These are phyloP conservation scores for Cryptosula pallasiana DNA, from an alignment of 2,888 invertebrate species.

Conservation along the genomic window DNA sequence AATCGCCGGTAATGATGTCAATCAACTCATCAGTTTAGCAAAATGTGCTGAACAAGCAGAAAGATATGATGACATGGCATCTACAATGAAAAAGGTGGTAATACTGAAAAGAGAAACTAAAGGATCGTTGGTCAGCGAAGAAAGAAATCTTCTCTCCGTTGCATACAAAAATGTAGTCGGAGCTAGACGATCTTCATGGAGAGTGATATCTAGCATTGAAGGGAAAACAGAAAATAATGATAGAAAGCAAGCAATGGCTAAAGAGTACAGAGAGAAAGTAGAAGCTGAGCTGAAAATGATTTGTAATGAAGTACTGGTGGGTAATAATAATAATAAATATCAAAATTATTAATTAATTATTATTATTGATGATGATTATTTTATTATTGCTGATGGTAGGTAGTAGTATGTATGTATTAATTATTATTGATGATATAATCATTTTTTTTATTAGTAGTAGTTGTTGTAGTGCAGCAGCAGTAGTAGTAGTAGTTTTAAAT, in stretches of 20 bases:
- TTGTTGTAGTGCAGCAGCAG: no score
- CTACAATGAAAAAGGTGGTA: constrained; percentile 90
- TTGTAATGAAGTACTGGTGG: constrained; percentile 97
- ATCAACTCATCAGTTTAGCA: constrained; percentile 96
- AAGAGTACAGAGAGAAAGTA: constrained; percentile 98
- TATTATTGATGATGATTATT: no score
- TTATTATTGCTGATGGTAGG: no score
- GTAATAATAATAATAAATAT: constrained; percentile 50
- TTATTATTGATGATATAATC: no score
- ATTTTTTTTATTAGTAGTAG: no score
- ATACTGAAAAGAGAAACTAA: constrained; percentile 83
- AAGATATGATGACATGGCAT: constrained; percentile 95
- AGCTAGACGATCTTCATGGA: constrained; percentile 93
- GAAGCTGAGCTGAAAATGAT: constrained; percentile 98
- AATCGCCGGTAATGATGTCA: constrained; percentile 46
- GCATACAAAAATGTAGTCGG: constrained; percentile 99
- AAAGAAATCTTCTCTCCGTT: constrained; percentile 93
- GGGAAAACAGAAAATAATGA: constrained; percentile 89
- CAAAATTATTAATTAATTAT: no score
- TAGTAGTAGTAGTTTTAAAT: no score
- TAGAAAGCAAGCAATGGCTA: constrained; percentile 98
- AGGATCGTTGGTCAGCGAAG: constrained; percentile 95
- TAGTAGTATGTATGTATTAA: no score
- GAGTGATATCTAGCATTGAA: constrained; percentile 98
- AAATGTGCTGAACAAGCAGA: constrained; percentile 99